These are phyloP conservation scores for Papilio aristodemus DNA, from an alignment of 1,140 invertebrate genomes.

Conservation along the genomic window DNA sequence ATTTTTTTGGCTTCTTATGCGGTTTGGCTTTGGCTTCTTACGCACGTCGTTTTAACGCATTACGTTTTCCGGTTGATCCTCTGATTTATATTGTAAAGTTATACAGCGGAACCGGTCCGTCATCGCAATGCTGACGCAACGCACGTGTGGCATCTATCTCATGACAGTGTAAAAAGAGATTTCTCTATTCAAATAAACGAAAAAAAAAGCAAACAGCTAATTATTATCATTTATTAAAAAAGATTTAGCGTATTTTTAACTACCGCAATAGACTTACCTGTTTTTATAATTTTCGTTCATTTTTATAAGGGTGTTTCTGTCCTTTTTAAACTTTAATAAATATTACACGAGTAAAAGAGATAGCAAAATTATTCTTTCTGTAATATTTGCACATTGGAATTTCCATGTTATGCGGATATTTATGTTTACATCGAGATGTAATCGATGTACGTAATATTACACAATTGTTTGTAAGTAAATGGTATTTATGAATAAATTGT, in stretches of 20 bases:
- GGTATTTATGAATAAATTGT: neutral
- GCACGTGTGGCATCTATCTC: too few species aligned
- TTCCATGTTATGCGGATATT: neutral
- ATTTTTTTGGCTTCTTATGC: too few species aligned
- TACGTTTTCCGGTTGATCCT: too few species aligned
- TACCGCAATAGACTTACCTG: neutral
- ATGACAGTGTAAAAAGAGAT: too few species aligned
- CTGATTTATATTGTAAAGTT: too few species aligned
- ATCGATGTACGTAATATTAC: neutral
- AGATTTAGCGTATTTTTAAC: neutral
- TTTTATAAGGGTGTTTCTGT: neutral
- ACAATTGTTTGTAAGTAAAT: neutral
- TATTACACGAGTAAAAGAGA: neutral
- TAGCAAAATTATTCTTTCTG: neutral
- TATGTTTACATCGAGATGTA: conserved; percentile 5
- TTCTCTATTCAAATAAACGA: too few species aligned
- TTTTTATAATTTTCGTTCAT: neutral
- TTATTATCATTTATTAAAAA: too few species aligned
- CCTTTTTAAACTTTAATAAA: neutral
- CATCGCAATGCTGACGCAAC: too few species aligned
- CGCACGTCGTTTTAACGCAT: too few species aligned
- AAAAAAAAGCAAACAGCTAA: neutral
- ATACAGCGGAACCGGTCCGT: too few species aligned
- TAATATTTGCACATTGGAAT: neutral
- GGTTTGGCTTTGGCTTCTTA: too few species aligned